Evolutionary conservation across 2,113 vertebrate genomes (phyloP).

Genomic region (Eidolon helvum): DNA sequence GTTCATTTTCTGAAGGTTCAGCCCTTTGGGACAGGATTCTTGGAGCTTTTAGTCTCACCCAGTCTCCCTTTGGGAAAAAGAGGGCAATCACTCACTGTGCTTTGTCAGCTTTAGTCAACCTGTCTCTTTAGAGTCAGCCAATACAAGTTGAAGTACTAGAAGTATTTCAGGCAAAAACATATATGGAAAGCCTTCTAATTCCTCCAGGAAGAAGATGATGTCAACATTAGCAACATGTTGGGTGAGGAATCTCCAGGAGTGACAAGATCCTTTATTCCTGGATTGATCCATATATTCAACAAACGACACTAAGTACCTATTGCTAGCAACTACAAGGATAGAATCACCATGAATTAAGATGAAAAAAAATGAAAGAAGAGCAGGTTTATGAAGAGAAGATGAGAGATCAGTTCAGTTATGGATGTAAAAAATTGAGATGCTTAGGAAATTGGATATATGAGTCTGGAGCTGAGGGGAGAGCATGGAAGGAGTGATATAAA

Average conservation of each 20-base stretch:
- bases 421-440: background rate
- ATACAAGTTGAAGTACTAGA: background rate
- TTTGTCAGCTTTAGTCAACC: background rate
- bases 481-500: background rate
- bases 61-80: background rate
- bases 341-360: background rate
- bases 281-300: background rate
- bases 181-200: background rate
- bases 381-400: background rate
- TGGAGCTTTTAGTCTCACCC: background rate
- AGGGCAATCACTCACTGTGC: background rate
- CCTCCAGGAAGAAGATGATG: background rate
- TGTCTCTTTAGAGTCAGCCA: slow-evolving; percentile 29
- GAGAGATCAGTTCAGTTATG: background rate
- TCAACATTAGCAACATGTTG: background rate
- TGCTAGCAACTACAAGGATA: background rate
- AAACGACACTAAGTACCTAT: background rate
- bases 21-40: background rate
- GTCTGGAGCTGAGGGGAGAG: background rate
- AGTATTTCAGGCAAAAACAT: background rate
- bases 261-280: background rate
- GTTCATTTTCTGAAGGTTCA: background rate
- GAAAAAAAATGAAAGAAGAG: background rate
- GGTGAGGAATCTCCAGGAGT: background rate
- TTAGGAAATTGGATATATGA: background rate